These are phyloP conservation scores for Heterodera filipjevi DNA, from an alignment of 2,888 invertebrate species.

Conservation along the genomic window DNA sequence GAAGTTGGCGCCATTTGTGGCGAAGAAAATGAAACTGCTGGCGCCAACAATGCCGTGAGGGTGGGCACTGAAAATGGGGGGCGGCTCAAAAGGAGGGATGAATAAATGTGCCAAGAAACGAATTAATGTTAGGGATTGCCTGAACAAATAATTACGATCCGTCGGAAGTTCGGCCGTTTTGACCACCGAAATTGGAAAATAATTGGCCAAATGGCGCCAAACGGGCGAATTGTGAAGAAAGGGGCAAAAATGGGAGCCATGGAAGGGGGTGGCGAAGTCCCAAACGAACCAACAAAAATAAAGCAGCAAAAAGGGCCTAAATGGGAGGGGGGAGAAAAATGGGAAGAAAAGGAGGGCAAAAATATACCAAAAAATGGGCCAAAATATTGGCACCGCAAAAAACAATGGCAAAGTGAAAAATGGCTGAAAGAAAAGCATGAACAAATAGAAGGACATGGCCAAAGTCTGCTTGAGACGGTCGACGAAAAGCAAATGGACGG, in stretches of 20 bases:
- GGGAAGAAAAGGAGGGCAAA: background rate
- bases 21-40: constrained; percentile 81
- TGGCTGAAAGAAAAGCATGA: constrained; percentile 4
- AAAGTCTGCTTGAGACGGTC: constrained; percentile 7
- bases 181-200: constrained; percentile 39
- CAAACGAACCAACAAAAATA: constrained; percentile 1
- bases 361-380: background rate
- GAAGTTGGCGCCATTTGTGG: constrained; percentile 72
- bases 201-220: constrained; percentile 38
- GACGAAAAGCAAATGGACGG: background rate
- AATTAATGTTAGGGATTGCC: constrained; percentile 11
- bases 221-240: constrained; percentile 1
- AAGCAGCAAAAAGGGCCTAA: constrained; percentile 5
- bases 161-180: constrained; percentile 42
- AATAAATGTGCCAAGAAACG: background rate
- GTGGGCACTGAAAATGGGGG: constrained; percentile 70
- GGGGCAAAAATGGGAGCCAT: background rate
- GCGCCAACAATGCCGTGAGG: constrained; percentile 89
- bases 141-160: constrained; percentile 42
- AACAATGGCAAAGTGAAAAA: constrained; percentile 5
- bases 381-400: background rate
- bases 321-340: background rate
- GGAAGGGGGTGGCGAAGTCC: background rate
- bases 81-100: no score
- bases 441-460: constrained; percentile 13